A percentile compares a stretch with the other conserved stretches of the same genome.
phyloP scores from a whole-genome alignment of 2,113 vertebrate species.

The Anser brachyrhynchus region DNA sequence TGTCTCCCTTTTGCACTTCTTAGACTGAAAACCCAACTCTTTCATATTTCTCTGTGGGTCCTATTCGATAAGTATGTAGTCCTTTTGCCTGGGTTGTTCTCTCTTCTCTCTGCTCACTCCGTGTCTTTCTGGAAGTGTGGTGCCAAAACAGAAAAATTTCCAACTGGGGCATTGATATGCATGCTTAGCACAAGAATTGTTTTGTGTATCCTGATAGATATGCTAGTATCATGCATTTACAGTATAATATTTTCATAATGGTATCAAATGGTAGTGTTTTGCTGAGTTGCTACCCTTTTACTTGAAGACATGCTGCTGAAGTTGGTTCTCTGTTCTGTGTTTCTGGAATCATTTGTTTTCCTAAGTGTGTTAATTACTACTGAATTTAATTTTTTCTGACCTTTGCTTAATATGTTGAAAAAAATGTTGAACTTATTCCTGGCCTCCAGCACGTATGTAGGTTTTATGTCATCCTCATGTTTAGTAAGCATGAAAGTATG shows the following conservation, averaged over 20 bases:
- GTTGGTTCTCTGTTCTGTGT: neutral
- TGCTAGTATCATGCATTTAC: fast-evolving
- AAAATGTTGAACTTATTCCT: neutral
- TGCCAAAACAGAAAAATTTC: neutral
- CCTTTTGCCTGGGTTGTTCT: neutral
- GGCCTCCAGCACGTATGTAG: neutral
- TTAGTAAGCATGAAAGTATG: neutral
- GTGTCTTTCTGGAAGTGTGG: neutral
- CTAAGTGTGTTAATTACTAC: neutral
- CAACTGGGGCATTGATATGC: neutral
- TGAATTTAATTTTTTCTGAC: neutral
- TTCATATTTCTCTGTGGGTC: neutral
- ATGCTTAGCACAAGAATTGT: neutral
- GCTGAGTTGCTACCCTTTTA: neutral
- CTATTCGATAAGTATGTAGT: neutral
- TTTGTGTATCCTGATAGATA: neutral
- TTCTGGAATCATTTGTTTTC: neutral
- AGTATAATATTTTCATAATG: neutral
- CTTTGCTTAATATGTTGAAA: neutral
- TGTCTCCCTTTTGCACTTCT: neutral
- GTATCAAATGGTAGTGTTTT: neutral
- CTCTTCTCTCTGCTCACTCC: neutral
- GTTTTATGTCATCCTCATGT: neutral
- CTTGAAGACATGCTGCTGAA: neutral
- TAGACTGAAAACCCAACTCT: neutral